phyloP scores from a whole-genome alignment of 2,113 vertebrate species.

The Apistogramma diplotaenia region DNA sequence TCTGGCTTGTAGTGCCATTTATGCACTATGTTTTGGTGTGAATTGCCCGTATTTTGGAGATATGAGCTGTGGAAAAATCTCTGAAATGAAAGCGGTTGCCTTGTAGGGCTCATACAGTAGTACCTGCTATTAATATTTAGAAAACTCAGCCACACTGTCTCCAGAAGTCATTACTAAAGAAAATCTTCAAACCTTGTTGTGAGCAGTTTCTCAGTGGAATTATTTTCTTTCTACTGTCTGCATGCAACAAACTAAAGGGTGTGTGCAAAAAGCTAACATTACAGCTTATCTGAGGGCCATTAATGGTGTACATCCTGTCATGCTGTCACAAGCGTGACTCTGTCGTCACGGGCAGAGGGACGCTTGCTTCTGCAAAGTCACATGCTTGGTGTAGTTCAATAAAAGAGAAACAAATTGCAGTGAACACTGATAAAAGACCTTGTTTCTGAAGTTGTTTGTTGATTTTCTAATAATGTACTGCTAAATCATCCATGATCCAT shows the following conservation, averaged over 20 bases:
- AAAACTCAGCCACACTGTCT: neutral
- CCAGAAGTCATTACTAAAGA: neutral
- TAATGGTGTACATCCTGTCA: neutral
- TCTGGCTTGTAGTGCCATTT: neutral
- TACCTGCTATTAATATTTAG: neutral
- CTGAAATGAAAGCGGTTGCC: neutral
- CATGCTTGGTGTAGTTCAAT: neutral
- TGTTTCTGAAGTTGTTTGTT: slow-evolving; percentile 1
- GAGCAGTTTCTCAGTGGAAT: neutral
- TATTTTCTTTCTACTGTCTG: neutral
- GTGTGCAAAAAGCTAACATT: neutral
- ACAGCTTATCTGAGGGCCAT: neutral
- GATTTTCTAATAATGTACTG: slow-evolving; percentile 19
- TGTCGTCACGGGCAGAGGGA: neutral
- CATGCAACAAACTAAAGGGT: neutral
- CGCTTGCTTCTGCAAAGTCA: neutral
- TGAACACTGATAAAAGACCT: neutral
- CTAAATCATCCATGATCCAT: slow-evolving; percentile 7
- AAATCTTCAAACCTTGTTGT: neutral
- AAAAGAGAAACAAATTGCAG: neutral
- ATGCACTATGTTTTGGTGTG: neutral
- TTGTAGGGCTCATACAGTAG: neutral
- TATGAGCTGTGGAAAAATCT: neutral
- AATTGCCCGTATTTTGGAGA: neutral
- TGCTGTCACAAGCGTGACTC: neutral